These are phyloP conservation scores for Lonchura striata DNA, from an alignment of 2,113 vertebrate species.

Conservation along the genomic window DNA sequence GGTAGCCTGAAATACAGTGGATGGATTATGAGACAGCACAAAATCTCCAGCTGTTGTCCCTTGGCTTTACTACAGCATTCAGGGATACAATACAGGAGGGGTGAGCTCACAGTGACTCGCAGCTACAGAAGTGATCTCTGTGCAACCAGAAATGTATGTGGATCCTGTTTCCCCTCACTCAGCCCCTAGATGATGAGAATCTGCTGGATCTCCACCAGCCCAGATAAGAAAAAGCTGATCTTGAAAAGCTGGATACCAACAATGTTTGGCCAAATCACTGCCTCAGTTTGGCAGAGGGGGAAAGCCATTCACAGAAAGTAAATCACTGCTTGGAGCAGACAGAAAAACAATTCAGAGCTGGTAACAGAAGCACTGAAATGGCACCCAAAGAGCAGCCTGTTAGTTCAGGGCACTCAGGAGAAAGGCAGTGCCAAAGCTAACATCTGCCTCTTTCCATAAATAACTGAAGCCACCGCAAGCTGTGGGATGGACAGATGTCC, in stretches of 20 bases:
- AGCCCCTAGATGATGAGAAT: neutral
- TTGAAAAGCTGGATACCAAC: neutral
- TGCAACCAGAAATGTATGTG: neutral
- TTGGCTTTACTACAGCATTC: neutral
- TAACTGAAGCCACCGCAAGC: neutral
- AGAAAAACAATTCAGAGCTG: neutral
- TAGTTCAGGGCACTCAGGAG: neutral
- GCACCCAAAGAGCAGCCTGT: neutral
- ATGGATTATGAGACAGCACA: neutral
- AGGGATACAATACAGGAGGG: accelerated
- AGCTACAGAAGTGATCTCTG: neutral
- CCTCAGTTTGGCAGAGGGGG: neutral
- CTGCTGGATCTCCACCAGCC: neutral
- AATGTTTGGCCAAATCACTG: accelerated
- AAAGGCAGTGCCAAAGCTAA: neutral
- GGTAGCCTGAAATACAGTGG: neutral
- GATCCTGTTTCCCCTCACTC: neutral
- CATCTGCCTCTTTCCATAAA: neutral
- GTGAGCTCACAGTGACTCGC: accelerated
- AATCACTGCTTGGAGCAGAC: neutral
- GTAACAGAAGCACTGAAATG: neutral
- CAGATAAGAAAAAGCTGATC: neutral
- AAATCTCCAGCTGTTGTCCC: neutral
- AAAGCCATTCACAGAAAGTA: neutral
- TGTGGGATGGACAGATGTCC: neutral